A percentile compares a stretch with the other conserved stretches of the same genome.
phyloP scores from a whole-genome alignment of 2,113 vertebrate genomes.

The Alosa alosa region DNA sequence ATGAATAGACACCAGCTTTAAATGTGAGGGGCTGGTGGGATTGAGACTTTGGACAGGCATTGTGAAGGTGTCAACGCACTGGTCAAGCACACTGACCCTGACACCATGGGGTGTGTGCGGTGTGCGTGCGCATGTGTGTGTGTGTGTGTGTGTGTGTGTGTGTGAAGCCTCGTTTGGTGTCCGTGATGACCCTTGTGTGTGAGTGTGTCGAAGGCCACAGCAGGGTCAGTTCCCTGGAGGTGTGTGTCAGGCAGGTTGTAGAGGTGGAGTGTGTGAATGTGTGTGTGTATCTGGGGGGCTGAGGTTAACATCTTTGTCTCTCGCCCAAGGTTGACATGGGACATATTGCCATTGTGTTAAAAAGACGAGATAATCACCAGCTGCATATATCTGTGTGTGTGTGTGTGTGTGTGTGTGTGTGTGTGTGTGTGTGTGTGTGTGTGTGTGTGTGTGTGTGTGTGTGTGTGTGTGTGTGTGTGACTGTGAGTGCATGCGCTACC shows the following conservation, averaged over 20 bases:
- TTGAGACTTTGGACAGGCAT: slow-evolving; percentile 41
- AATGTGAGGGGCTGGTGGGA: slow-evolving; percentile 15
- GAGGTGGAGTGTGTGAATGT: not conserved
- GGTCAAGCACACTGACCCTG: slow-evolving; percentile 43
- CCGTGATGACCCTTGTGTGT: not conserved
- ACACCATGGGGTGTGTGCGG: not conserved
- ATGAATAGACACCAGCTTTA: slow-evolving; percentile 9
- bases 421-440: not conserved
- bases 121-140: not conserved
- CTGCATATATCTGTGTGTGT: not conserved
- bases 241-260: not conserved
- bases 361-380: not conserved
- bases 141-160: slow-evolving; percentile 30
- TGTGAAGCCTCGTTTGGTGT: not conserved
- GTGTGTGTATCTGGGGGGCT: slow-evolving; percentile 2
- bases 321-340: not conserved
- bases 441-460: not conserved
- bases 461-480: not conserved
- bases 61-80: slow-evolving; percentile 43
- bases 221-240: slow-evolving; percentile 24
- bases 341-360: slow-evolving; percentile 9
- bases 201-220: slow-evolving; percentile 18
- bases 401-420: not conserved
- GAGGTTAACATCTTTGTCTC: slow-evolving; percentile 8
- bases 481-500: not conserved